Evolutionary conservation across 1,140 invertebrate species (phyloP).

Genomic region (Aphis gossypii): DNA sequence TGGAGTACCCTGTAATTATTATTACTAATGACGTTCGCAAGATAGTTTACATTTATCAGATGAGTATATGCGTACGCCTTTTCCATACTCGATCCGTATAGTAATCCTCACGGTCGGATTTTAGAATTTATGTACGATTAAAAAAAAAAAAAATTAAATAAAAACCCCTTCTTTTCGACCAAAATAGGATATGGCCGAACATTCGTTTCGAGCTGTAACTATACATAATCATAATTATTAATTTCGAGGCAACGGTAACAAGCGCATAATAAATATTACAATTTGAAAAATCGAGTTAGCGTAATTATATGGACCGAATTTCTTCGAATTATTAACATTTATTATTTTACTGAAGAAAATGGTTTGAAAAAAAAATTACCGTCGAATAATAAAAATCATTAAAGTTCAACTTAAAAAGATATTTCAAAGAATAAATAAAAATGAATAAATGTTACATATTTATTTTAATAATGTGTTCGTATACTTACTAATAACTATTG

Average conservation of each 20-base stretch:
- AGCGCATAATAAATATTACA: conserved; percentile 21
- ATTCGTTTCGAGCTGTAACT: not conserved
- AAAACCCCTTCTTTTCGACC: not conserved
- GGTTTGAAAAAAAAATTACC: not conserved
- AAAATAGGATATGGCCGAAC: not conserved
- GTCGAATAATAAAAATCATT: not conserved
- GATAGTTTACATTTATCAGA: conserved; percentile 57
- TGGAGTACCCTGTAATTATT: conserved; percentile 51
- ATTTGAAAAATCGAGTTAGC: not conserved
- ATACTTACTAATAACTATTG: not conserved
- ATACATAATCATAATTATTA: conserved; percentile 16
- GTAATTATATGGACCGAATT: conserved; percentile 17
- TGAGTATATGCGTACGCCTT: conserved; percentile 32
- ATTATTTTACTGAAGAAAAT: not conserved
- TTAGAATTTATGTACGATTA: conserved; percentile 50
- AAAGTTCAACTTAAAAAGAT: not conserved
- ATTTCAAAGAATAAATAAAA: not conserved
- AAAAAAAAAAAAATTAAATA: conserved; percentile 33
- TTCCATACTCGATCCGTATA: not conserved
- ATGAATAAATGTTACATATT: not conserved
- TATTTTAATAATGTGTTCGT: not conserved
- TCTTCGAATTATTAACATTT: not conserved
- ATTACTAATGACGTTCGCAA: conserved; percentile 57
- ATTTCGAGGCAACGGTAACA: not conserved
- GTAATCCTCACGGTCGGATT: conserved; percentile 44